Conservation (phyloP, 2,888 invertebrate species). For the Agrotis clavis region DNA sequence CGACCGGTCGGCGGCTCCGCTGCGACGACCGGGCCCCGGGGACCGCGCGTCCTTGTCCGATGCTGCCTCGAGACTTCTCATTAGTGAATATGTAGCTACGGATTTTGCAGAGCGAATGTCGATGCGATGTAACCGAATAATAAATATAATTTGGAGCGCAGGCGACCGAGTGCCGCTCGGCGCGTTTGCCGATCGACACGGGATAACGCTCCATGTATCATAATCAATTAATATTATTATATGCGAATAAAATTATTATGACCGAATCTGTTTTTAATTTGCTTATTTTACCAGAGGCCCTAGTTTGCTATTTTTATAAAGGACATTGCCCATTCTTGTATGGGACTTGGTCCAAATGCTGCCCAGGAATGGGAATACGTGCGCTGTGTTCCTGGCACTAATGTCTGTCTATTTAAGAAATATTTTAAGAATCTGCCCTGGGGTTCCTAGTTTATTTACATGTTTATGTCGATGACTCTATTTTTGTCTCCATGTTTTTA, state of each 20-base stretch:
- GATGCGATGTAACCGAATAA: slow-evolving; percentile 89
- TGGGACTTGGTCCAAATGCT: no score
- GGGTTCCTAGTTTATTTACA: no score
- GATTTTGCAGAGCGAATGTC: slow-evolving; percentile 85
- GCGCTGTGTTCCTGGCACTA: no score
- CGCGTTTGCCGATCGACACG: slow-evolving; percentile 77
- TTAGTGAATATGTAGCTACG: slow-evolving; percentile 90
- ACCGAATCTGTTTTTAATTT: slow-evolving; percentile 75
- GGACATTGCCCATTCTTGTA: no score
- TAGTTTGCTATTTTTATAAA: no score
- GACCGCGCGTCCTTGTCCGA: slow-evolving; percentile 81
- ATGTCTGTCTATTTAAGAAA: no score
- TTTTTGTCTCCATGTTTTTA: no score
- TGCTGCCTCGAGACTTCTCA: slow-evolving; percentile 89
- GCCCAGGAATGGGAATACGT: no score
- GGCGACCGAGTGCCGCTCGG: slow-evolving; percentile 76
- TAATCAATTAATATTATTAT: slow-evolving; percentile 91
- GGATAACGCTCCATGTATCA: slow-evolving; percentile 88
- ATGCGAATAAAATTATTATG: slow-evolving; percentile 91
- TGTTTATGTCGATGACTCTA: no score
- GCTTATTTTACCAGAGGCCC: background rate
- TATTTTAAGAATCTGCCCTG: no score
- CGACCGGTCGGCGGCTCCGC: slow-evolving; percentile 83
- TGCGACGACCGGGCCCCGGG: slow-evolving; percentile 77
- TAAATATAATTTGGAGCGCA: slow-evolving; percentile 87